A percentile compares a stretch with the other conserved stretches of the same genome.
Evolutionary conservation across 2,113 vertebrate species (phyloP).

Genomic region (Synodontis membranacea): DNA sequence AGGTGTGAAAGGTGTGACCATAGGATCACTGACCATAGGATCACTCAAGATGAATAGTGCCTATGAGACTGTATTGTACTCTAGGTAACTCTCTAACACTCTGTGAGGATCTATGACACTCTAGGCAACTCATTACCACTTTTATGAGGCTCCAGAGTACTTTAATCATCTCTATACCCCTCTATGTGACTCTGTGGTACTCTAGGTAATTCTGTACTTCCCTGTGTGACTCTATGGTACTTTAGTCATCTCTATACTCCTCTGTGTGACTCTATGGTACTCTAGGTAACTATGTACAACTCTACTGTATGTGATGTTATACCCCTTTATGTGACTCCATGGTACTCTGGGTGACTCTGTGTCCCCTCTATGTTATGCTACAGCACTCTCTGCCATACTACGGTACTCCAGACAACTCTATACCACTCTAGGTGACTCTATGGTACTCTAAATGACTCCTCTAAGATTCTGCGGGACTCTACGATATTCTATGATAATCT

Average conservation of each 20-base stretch:
- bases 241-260: neutral
- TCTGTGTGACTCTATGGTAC: neutral
- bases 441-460: too few species aligned
- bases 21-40: too few species aligned
- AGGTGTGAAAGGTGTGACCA: too few species aligned
- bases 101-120: neutral
- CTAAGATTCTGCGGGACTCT: neutral
- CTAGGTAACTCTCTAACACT: neutral
- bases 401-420: neutral
- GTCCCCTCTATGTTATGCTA: too few species aligned
- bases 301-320: neutral
- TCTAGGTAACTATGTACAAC: neutral
- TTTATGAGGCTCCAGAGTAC: too few species aligned
- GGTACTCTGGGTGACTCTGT: neutral
- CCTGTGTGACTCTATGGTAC: neutral
- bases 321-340: too few species aligned
- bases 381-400: too few species aligned
- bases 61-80: too few species aligned
- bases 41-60: too few species aligned
- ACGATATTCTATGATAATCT: neutral
- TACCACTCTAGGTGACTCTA: neutral
- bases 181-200: neutral
- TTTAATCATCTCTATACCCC: neutral
- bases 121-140: neutral
- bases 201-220: too few species aligned